Percentiles rank a stretch among this genome's conserved stretches.
phyloP scores from a whole-genome alignment of 2,797 vertebrate genomes.

The Phoebastria nigripes region DNA sequence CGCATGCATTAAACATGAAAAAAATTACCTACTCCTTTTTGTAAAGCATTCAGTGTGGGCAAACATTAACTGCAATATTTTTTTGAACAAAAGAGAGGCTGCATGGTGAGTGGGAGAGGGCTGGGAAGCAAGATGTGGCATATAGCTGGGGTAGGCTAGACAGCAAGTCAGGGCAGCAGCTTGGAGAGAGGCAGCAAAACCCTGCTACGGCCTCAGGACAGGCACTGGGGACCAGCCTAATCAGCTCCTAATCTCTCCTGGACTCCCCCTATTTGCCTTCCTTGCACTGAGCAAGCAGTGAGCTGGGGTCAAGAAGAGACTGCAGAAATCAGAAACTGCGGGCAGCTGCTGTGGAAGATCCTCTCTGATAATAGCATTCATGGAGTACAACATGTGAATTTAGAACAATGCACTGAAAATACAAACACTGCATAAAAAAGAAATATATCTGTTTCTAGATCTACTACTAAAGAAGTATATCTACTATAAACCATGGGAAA shows the following conservation, averaged over 20 bases:
- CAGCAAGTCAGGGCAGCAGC: neutral
- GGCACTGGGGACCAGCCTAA: neutral
- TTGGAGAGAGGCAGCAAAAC: neutral
- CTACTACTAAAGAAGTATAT: fast-evolving
- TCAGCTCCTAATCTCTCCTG: neutral
- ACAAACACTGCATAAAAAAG: neutral
- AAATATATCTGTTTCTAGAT: neutral
- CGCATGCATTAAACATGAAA: neutral
- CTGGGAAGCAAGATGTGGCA: neutral
- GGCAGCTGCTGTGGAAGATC: neutral
- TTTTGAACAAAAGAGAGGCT: neutral
- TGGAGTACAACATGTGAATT: neutral
- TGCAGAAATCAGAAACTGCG: neutral
- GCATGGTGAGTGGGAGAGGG: neutral
- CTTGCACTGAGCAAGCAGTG: neutral
- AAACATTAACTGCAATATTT: neutral
- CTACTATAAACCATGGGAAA: neutral
- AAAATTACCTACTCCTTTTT: neutral
- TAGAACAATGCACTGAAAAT: neutral
- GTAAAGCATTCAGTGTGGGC: neutral
- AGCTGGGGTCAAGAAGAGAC: neutral
- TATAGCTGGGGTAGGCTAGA: neutral
- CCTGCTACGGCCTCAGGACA: neutral
- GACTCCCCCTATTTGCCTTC: neutral
- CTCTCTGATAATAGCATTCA: neutral